A percentile compares a stretch with the other conserved stretches of the same genome.
phyloP scores from a whole-genome alignment of 2,113 vertebrate genomes.

The Ursus arctos region DNA sequence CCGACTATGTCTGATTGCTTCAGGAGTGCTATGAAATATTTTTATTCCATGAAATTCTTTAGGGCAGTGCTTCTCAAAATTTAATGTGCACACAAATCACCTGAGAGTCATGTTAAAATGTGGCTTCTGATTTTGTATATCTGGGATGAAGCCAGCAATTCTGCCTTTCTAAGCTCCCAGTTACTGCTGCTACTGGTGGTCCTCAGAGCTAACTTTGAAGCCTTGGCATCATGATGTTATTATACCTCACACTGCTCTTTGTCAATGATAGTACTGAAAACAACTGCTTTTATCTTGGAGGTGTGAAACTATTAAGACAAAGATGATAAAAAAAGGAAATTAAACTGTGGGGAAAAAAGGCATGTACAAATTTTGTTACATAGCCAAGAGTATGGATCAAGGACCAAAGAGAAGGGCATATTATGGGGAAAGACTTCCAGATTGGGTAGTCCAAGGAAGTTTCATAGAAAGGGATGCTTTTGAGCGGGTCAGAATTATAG shows the following conservation, averaged over 20 bases:
- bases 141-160: not conserved
- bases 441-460: not conserved
- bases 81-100: not conserved
- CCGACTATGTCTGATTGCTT: constrained; percentile 31
- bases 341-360: not conserved
- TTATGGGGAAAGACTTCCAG: not conserved
- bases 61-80: not conserved
- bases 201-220: not conserved
- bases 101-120: not conserved
- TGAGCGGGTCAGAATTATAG: not conserved
- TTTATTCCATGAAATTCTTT: constrained; percentile 44
- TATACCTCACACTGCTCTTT: not conserved
- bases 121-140: not conserved
- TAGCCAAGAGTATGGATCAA: not conserved
- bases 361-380: not conserved
- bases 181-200: not conserved
- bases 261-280: not conserved
- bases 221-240: not conserved
- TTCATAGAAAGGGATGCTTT: not conserved
- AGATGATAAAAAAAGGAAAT: not conserved
- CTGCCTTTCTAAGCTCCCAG: not conserved
- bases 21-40: constrained; percentile 45
- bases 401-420: not conserved
- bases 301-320: not conserved
- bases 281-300: not conserved